Percentiles rank a stretch among this genome's conserved stretches.
These are phyloP conservation scores for Axinella damicornis DNA, from an alignment of 37 sponge, comb jelly and placozoan species.

Conservation along the genomic window DNA sequence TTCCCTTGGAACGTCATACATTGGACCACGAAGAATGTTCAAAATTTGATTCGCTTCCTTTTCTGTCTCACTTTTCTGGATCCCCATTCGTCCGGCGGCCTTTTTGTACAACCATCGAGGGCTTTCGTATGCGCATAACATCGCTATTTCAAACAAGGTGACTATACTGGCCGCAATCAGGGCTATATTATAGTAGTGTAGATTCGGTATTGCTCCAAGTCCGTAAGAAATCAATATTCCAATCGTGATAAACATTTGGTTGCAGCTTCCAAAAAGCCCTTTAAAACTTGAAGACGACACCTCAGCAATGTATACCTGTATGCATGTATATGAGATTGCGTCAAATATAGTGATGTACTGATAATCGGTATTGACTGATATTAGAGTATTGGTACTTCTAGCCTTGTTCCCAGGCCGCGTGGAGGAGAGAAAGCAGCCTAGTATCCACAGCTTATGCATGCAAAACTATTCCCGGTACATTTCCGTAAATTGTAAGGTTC, in stretches of 20 bases:
- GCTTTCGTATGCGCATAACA: slow-evolving; percentile 74
- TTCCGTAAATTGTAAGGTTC: too few species aligned
- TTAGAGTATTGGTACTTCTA: too few species aligned
- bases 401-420: too few species aligned
- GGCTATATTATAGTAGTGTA: slow-evolving; percentile 55
- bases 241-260: slow-evolving; percentile 81
- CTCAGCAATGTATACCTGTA: slow-evolving; percentile 86
- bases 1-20: slow-evolving; percentile 45
- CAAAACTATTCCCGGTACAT: too few species aligned
- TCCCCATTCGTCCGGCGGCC: too few species aligned
- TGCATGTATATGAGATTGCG: too few species aligned
- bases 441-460: too few species aligned
- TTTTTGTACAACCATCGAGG: slow-evolving; percentile 71
- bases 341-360: too few species aligned
- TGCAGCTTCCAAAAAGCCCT: slow-evolving; percentile 78
- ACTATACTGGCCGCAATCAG: slow-evolving; percentile 52
- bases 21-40: slow-evolving; percentile 62
- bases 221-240: slow-evolving; percentile 71
- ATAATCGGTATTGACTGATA: too few species aligned
- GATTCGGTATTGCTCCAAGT: slow-evolving; percentile 43
- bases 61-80: too few species aligned
- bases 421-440: too few species aligned
- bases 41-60: slow-evolving; percentile 22
- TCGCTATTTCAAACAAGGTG: slow-evolving; percentile 46
- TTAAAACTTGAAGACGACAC: slow-evolving; percentile 57